Base-by-base conservation (phyloP, 2,797 vertebrate genomes). In the Micrastur ruficollis region DNA sequence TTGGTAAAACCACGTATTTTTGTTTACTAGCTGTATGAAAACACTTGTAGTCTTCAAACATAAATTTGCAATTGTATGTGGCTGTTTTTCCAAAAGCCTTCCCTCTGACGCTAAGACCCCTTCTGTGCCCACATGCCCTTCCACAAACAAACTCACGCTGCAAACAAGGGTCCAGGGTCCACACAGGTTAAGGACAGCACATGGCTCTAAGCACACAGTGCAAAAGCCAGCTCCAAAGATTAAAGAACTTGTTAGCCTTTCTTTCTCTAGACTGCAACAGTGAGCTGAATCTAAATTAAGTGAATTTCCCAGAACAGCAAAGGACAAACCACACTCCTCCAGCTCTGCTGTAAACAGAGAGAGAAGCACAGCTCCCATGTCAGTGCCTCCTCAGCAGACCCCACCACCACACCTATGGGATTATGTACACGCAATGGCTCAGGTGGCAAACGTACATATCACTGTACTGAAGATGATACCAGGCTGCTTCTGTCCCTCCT, bases 121-220 rank as follows among this genome's bases (percentile, higher is more conserved):
- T 46, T 23, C 50, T 52, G 53, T 50, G 78, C 18, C 42, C 27
- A 44, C 12, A 3, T 2, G 5, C 32, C 49, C 86, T 76, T 86
- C 58, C 44, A 63, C 78, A 95, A 96, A 92, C 78, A 92, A 91
- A 80, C 9, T 53, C 50, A 18, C 21, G 31, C 36, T 26, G 81
- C 86, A 94, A 93, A 91, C 91, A 85, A 62, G 55, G 89, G 94
- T 92, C 63, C 96, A 94, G 84, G 79, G 95, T 96, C 86, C 95
- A 93, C 49, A 18, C 1, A 21, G 92, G 95, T 92, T 85, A 97
- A 96, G 86, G 96, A 81, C 95, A 91, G 71, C 56, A 85, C 74
- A 38, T 0, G 1, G 47, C 36, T 89, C 72, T 85, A 67, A 71
- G 75, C 67, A 91, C 11, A 94, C 81, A 95, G 20, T 40, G n/a